Base-by-base conservation (phyloP, 2,888 invertebrate species). In the Tortrix viridana region DNA sequence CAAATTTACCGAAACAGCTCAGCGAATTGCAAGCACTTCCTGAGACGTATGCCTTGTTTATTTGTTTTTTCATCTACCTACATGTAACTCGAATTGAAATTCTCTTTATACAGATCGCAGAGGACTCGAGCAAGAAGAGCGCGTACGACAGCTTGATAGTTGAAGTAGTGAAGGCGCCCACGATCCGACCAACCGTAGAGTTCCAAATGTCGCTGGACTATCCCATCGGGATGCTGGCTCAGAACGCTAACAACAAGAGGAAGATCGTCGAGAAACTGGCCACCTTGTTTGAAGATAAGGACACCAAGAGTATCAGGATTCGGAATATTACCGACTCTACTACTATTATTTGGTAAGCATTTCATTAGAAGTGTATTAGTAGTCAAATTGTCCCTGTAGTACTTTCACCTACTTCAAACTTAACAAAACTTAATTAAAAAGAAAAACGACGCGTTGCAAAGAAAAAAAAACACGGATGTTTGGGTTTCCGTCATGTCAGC, bases 181-280 rank as follows among this genome's bases (percentile, higher is more conserved):
- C 93, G 49, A 93, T 93, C 63, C 92, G 93, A 0, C 96, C 95
- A 60, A 95, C 94, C 19, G 95, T 96, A 0, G 96, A 97, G 79
- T 97, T 97, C 85, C 95, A 95, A 69, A 95, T 97, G 93, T 95
- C 95, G 0, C 88, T 98, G 77, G 95, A 95, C 69, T 94, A 94
- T 50, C 93, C 94, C 0, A 95, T 94, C 80, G 94, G 95, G 7
- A 93, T 93, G 38, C 95, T 97, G 68, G 93, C 93, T 0, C 94
- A 95, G 75, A 95, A 95, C 59, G 95, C 97, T 0, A 87, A 91
- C 26, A 93, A 95, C 80, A 96, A 97, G 77, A 93, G 96, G 37
- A 96, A 95, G 73, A 96, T 98, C 69, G 94, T 98, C 16, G 96
- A 97, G 78, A 96, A 96, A 69, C 81, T 98, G 20, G 94, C 96